Evolutionary conservation across 2,888 invertebrate species (phyloP), one percentile per base, ranked within the genome.

Genomic region (Lycaena phlaeas): DNA sequence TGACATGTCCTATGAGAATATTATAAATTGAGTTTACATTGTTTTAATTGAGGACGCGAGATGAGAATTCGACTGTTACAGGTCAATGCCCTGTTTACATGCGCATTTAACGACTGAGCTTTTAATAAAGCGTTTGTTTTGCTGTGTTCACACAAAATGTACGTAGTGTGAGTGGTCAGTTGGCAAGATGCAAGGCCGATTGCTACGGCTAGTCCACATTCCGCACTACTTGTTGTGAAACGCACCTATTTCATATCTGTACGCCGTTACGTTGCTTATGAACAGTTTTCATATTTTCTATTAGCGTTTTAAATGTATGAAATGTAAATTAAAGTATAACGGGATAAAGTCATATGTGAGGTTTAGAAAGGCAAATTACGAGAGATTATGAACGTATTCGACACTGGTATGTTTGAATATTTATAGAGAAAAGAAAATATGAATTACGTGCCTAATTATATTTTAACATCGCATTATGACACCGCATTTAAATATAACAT

Each of bases 141-240:
- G 41, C 49, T n/a, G n/a, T n/a, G n/a, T n/a, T n/a, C n/a, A n/a
- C n/a, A n/a, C n/a, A n/a, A 45, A 41, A 46, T 44, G 46, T 46
- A 47, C 41, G 46, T 49, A 45, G 45, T 50, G 59, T 68, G 74
- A 76, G 75, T 78, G 76, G 78, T 74, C 78, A 76, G 66, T 68
- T 72, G 75, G 76, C 73, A 69, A 73, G 74, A 71, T 66, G 69
- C 81, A 79, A 78, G 79, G 79, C 76, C 78, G 73, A 64, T 68
- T 65, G 62, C 54, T 45, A 44, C 54, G 56, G 58, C 57, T 68
- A 66, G 65, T 60, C 75, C 70, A 75, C 79, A 78, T 78, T 81
- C 82, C 81, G 63, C 55, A 53, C 66, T 65, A 66, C 65, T 59
- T 58, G 63, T 78, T 78, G 72, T 76, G 77, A 79, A 81, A 79